Base-by-base conservation (phyloP, 2,113 vertebrate genomes). In the Pangasianodon hypophthalmus region DNA sequence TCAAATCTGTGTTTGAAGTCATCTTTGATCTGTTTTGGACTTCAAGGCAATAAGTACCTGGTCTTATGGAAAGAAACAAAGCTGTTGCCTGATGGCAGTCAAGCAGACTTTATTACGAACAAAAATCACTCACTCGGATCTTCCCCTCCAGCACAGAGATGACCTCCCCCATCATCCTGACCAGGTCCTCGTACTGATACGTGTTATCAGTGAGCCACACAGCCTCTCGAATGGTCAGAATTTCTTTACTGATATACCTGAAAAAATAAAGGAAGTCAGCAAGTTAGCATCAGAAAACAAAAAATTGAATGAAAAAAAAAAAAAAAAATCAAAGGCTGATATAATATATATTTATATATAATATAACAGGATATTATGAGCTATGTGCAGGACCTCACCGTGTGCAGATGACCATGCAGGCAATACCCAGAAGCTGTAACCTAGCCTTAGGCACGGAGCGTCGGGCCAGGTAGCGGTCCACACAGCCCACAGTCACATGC, bases 171-270 rank as follows among this genome's bases (percentile, higher is more conserved):
- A 99, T 99, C 98, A 99, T 99, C 87, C 98, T 96, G 60, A 99
- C 98, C 91, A 99, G 91, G 92, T 99, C 98, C 88, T 99, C 98
- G 0, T 99, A 99, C 92, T 98, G 99, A 93, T 99, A 99, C 0
- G 98, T 99, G 95, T 99, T 99, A 95, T 99, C 98, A 0, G 98
- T 99, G 73, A 99, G 97, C 98, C 98, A 99, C 67, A 99, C 98
- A 0, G 98, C 98, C 94, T 99, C 98, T 0, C 98, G 95, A 89
- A 99, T 99, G 0, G 98, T 99, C 93, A 99, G 91, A 91, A 99
- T 99, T 89, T 99, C 98, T 94, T 98, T 98, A 94, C 98, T 99
- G 85, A 98, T 96, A 91, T 99, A 96, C 77, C 95, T 96, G 56
- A 64, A 58, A 18, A 84, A 82, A 54, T 8, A 37, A 82, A 9